Evolutionary conservation across 1,140 invertebrate genomes (phyloP), one percentile per base, ranked within the genome.

Genomic region (Mercenaria mercenaria): DNA sequence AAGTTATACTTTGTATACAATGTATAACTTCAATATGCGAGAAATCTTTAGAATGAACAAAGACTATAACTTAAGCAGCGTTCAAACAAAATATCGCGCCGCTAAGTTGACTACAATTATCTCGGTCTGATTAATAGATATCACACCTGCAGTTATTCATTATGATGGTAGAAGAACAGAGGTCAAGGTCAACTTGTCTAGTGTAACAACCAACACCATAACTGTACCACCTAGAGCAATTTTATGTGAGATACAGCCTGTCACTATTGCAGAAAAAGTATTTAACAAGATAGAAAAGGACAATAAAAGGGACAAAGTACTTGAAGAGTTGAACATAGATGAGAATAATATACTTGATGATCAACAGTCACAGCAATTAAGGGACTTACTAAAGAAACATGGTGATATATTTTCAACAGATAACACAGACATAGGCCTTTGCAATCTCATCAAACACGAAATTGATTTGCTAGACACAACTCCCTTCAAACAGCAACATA

Each of bases 401-500:
- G 52, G 18, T 6, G 8, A 64, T 47, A 56, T 90, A 15, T 83
- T 79, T 50, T 79, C 67, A 15, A 26, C n/a, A 69, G 6, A 29
- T 80, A 80, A 84, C 18, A 56, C 52, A 18, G 82, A 81, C 34
- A 56, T 90, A 15, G 89, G 89, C n/a, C 6, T 56, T 52, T 76
- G 59, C 29, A 81, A 23, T n/a, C 13, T 37, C 0, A 83, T 80
- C n/a, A 39, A 80, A 59, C 82, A 90, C 67, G 29, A 1, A 11
- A 90, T 90, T 13, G 56, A 85, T 34, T 32, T 90, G 13, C 8
- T 67, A 6, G 59, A 90, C 32, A 26, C 2, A n/a, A 85, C 39
- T 2, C 89, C 89, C 0, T 90, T 90, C 32, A 90, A 86, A 37
- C 76, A 90, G 56, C n/a, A 74, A 26, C 79, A 81, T 76, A 20